Conservation (phyloP, 2,113 vertebrate species). For the Cervus canadensis region DNA sequence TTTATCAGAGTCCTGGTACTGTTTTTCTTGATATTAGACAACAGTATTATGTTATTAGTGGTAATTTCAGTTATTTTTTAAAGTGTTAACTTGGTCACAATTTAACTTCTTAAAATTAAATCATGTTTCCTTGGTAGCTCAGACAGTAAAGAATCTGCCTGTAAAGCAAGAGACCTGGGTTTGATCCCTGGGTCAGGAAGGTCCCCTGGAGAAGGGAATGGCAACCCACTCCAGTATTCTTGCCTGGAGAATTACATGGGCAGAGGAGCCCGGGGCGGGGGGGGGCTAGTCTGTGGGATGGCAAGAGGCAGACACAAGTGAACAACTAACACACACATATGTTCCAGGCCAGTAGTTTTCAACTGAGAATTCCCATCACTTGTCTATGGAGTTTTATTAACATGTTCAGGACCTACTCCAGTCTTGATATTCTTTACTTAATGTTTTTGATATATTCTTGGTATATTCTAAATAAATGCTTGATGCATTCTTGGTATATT, state of each 20-base stretch:
- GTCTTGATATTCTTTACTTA: background rate
- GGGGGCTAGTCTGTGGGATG: background rate
- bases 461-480: background rate
- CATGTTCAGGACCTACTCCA: background rate
- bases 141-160: background rate
- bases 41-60: background rate
- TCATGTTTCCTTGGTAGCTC: background rate
- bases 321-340: background rate
- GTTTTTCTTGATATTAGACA: background rate
- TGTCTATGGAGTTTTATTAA: background rate
- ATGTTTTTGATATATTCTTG: background rate
- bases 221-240: background rate
- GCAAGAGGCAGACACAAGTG: background rate
- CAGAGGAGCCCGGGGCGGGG: background rate
- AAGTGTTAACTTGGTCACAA: background rate
- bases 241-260: background rate
- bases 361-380: background rate
- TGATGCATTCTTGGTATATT: background rate
- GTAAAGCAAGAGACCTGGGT: background rate
- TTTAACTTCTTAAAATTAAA: slow-evolving; percentile 14
- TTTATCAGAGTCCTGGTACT: background rate
- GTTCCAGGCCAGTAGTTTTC: background rate
- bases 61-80: background rate
- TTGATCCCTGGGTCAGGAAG: background rate
- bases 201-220: background rate